Conservation (phyloP, 2,113 vertebrate genomes). For the Nicator chloris region DNA sequence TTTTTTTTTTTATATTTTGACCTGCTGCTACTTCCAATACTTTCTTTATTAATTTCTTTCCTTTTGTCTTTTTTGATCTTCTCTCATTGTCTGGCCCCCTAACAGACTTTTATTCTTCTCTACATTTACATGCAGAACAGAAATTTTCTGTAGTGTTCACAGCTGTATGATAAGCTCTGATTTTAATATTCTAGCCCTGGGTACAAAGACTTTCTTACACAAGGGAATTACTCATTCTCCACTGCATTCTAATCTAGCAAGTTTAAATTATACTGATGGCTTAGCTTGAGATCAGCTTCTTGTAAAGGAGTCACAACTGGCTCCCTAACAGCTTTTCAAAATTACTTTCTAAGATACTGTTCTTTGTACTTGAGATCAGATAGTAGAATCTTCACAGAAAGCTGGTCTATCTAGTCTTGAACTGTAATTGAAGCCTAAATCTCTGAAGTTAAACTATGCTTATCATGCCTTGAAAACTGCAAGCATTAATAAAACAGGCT, state of each 20-base stretch:
- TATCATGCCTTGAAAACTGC: background rate
- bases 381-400: background rate
- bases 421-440: background rate
- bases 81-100: background rate
- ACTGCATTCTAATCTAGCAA: background rate
- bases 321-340: background rate
- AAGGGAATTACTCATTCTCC: background rate
- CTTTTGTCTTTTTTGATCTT: background rate
- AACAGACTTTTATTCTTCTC: background rate
- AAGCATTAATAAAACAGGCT: background rate
- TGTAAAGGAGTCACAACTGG: background rate
- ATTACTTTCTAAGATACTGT: background rate
- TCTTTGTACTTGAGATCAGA: background rate
- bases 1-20: background rate
- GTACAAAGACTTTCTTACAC: background rate
- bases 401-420: background rate
- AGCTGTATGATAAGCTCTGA: background rate
- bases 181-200: constrained; percentile 14
- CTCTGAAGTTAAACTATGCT: background rate
- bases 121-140: background rate
- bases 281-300: background rate
- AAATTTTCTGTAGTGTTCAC: background rate
- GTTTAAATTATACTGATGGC: background rate
- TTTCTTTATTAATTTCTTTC: background rate
- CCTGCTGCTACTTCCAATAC: background rate